Evolutionary conservation across 1,140 invertebrate genomes (phyloP).

Genomic region (Pachypsylla venusta): DNA sequence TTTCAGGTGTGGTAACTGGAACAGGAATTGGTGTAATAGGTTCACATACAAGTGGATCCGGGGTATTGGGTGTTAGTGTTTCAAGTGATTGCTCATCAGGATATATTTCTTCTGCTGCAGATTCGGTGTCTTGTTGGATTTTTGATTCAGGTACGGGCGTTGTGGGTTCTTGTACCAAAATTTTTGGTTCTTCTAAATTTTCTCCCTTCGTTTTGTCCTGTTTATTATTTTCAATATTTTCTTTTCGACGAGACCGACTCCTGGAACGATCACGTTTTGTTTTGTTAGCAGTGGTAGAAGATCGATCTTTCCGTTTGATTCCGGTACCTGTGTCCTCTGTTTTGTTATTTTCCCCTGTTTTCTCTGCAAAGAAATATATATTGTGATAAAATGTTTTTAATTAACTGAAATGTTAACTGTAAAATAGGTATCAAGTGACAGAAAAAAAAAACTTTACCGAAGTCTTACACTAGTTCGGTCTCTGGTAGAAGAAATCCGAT

Average conservation of each 20-base stretch:
- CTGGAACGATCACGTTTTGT: conserved; percentile 21
- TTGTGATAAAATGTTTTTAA: no score
- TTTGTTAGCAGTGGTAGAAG: background rate
- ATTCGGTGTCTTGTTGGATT: conserved; percentile 4
- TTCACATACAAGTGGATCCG: background rate
- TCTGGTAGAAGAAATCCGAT: no score
- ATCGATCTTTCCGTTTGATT: conserved; percentile 18
- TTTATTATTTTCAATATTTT: conserved; percentile 9
- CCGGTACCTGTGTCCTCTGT: conserved; percentile 23
- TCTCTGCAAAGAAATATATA: no score
- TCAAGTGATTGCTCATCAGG: background rate
- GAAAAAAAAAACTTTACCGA: no score
- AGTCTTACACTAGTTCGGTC: no score
- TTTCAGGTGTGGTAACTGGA: conserved; percentile 16
- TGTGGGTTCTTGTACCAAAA: background rate
- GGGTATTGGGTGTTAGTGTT: background rate
- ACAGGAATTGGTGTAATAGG: conserved; percentile 26
- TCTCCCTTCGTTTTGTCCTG: conserved; percentile 27
- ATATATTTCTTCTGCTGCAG: conserved; percentile 12
- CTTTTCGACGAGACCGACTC: conserved; percentile 23
- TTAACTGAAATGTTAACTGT: no score
- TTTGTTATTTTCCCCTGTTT: conserved; percentile 24
- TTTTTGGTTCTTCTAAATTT: conserved; percentile 23
- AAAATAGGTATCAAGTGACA: no score
- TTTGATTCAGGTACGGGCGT: conserved; percentile 11